Conservation (phyloP, 2,797 vertebrate genomes). For the Sparidentex hasta region DNA sequence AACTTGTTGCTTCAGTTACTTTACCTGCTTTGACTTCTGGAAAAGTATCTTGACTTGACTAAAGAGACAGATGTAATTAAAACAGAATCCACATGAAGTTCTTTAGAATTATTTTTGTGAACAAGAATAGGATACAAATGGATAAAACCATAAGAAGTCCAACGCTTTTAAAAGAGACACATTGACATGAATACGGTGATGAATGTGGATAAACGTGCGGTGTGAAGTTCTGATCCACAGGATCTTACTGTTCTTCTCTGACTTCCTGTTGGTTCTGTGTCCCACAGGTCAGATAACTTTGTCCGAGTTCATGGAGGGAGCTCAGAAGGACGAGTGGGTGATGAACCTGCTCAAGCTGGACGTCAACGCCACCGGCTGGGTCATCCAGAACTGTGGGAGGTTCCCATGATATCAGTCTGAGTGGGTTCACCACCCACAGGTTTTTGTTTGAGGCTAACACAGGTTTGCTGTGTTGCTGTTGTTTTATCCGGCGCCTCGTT, state of each 20-base stretch:
- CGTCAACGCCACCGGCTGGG: constrained; percentile 76
- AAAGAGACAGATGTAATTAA: no score
- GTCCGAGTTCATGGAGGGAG: constrained; percentile 83
- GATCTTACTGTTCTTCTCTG: neutral
- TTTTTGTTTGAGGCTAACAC: constrained; percentile 1
- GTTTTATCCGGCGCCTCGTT: neutral
- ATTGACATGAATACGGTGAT: no score
- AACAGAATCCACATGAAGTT: no score
- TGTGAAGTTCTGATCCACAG: neutral
- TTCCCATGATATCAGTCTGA: neutral
- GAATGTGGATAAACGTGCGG: no score
- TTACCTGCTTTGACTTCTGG: no score
- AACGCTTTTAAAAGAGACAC: no score
- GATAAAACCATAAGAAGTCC: no score
- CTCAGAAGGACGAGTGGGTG: constrained; percentile 83
- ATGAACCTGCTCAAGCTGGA: constrained; percentile 83
- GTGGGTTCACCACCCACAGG: neutral
- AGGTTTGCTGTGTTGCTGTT: neutral
- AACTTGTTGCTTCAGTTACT: no score
- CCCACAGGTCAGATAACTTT: constrained; percentile 81
- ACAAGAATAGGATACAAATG: no score
- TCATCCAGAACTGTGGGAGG: constrained; percentile 77
- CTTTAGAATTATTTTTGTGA: no score
- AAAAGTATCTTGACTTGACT: no score
- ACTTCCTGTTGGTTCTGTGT: constrained; percentile 1